Conservation (phyloP, 37 sponge, comb jelly and placozoan genomes). For the Crambe crambe region DNA sequence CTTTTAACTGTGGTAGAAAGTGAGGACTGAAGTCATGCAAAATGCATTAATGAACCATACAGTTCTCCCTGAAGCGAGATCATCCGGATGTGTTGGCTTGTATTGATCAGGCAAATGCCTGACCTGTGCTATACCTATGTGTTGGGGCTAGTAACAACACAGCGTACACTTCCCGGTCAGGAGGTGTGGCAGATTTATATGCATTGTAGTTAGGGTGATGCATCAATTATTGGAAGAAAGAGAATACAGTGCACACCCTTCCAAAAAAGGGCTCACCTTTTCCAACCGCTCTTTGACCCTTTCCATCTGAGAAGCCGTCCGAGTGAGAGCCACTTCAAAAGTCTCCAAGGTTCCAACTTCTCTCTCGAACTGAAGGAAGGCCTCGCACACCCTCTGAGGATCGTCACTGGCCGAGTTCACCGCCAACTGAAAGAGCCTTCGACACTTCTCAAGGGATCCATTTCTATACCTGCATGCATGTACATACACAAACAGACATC, state of each 20-base stretch:
- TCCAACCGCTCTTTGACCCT: slow-evolving; percentile 49
- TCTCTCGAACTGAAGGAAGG: slow-evolving; percentile 77
- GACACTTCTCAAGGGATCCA: slow-evolving; percentile 24
- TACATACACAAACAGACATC: not conserved
- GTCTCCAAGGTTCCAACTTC: slow-evolving; percentile 61
- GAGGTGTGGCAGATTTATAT: too few relatives aligned
- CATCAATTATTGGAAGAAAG: too few relatives aligned
- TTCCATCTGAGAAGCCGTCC: slow-evolving; percentile 42
- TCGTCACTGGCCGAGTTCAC: slow-evolving; percentile 75
- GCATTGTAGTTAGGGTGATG: too few relatives aligned
- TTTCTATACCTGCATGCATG: not conserved
- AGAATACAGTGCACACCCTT: not conserved
- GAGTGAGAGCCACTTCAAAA: slow-evolving; percentile 46
- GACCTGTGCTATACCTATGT: too few relatives aligned
- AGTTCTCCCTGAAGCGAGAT: too few relatives aligned
- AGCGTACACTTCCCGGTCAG: too few relatives aligned
- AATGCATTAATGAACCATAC: too few relatives aligned
- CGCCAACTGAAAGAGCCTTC: slow-evolving; percentile 55
- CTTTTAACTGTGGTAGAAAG: too few relatives aligned
- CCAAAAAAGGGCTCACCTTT: slow-evolving; percentile 11
- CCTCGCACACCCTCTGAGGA: slow-evolving; percentile 59
- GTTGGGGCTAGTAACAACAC: too few relatives aligned
- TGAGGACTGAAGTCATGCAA: too few relatives aligned
- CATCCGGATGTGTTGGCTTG: too few relatives aligned
- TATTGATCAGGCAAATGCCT: too few relatives aligned